Conservation (phyloP, 1,140 invertebrate genomes). For the Neodiprion fabricii region DNA sequence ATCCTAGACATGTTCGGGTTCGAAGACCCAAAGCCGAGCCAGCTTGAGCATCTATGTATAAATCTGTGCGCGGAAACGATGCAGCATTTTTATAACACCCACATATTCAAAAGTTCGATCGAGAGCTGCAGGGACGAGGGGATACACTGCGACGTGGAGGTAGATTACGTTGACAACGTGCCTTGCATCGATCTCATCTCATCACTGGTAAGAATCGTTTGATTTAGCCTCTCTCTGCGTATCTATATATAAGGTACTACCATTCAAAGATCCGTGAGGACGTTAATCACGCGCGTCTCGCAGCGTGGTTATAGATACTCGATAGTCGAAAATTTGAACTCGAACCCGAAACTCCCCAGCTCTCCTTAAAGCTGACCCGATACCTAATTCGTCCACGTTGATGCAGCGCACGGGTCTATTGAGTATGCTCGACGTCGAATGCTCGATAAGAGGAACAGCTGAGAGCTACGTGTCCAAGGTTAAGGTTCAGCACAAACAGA, state of each 20-base stretch:
- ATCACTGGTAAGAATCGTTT: constrained; percentile 71
- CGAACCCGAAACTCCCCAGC: neutral
- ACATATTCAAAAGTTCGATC: constrained; percentile 93
- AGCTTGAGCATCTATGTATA: constrained; percentile 92
- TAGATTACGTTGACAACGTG: constrained; percentile 95
- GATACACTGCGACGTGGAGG: constrained; percentile 88
- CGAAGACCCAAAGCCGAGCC: constrained; percentile 88
- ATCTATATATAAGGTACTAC: neutral
- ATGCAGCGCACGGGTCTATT: constrained; percentile 82
- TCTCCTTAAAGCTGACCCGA: constrained; percentile 4
- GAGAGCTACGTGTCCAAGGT: constrained; percentile 90
- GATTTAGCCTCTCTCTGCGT: neutral
- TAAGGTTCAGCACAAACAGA: constrained; percentile 83
- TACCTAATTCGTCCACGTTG: constrained; percentile 12
- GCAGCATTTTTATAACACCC: constrained; percentile 97
- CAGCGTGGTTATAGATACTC: neutral
- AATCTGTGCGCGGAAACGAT: constrained; percentile 96
- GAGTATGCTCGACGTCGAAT: constrained; percentile 93
- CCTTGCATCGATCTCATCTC: constrained; percentile 95
- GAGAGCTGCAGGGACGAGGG: constrained; percentile 94
- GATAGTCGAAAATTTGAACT: neutral
- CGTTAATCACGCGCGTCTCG: neutral
- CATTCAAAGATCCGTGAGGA: neutral
- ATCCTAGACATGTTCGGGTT: constrained; percentile 97
- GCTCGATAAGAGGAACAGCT: constrained; percentile 83